Conservation (phyloP, 2,797 vertebrate species). For the Catamblyrhynchus diadema region DNA sequence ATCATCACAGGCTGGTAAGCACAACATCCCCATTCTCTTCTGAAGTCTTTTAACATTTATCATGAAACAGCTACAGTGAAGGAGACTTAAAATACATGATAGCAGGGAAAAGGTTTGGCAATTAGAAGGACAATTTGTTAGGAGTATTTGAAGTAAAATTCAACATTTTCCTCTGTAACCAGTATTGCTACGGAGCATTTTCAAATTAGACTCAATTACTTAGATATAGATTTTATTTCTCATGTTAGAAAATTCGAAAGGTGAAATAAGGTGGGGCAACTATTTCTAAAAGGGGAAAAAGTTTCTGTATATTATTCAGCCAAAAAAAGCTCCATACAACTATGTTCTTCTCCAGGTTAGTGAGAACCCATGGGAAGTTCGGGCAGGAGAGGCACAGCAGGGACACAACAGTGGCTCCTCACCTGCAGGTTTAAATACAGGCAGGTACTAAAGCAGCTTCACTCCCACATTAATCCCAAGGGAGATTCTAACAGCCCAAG, state of each 20-base stretch:
- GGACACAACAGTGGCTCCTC: not conserved
- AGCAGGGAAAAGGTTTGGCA: not conserved
- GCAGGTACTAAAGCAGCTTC: not conserved
- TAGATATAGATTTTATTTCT: not conserved
- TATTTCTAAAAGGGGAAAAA: not conserved
- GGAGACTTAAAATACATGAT: not conserved
- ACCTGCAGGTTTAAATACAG: not conserved
- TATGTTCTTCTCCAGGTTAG: not conserved
- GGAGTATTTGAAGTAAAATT: not conserved
- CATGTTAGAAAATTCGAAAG: not conserved
- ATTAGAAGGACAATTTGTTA: not conserved
- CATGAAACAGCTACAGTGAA: not conserved
- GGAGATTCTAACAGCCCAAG: not conserved
- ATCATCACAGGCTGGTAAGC: not conserved
- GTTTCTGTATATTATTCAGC: not conserved
- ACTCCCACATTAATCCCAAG: not conserved
- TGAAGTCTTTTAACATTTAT: not conserved
- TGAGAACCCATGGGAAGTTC: not conserved
- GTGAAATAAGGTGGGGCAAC: not conserved
- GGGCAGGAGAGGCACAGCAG: not conserved
- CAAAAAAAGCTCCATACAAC: not conserved
- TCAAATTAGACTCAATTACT: not conserved
- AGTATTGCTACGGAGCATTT: not conserved
- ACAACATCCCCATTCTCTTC: not conserved
- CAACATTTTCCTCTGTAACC: not conserved